Evolutionary conservation across 2,888 invertebrate species (phyloP).

Genomic region (Apodemia hepburni): DNA sequence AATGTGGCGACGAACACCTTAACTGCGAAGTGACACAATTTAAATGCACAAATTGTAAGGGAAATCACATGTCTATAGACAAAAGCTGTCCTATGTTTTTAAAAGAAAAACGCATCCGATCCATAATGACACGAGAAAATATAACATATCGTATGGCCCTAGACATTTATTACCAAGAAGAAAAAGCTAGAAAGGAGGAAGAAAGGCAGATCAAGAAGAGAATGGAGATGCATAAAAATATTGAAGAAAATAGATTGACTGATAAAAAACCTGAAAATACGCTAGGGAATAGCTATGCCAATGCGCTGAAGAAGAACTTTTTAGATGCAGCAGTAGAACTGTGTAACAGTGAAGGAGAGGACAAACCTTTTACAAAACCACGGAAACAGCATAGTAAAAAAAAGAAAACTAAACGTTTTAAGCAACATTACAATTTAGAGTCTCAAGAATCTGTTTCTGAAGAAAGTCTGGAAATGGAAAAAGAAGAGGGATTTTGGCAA

Average conservation of each 20-base stretch:
- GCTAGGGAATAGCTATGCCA: not conserved
- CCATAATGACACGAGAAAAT: not conserved
- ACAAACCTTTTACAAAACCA: not conserved
- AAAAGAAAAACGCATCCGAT: not conserved
- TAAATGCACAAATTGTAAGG: not conserved
- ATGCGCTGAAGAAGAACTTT: not conserved
- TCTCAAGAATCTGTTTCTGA: too few species aligned
- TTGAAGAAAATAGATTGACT: not conserved
- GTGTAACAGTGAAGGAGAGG: too few species aligned
- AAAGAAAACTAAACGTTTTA: not conserved
- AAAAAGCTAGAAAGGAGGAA: not conserved
- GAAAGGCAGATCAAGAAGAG: not conserved
- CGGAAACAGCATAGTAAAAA: not conserved
- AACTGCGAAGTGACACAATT: conserved; percentile 10
- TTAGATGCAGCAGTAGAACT: too few species aligned
- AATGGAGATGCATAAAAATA: not conserved
- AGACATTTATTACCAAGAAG: not conserved
- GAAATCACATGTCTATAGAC: not conserved
- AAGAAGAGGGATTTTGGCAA: too few species aligned
- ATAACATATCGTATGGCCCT: not conserved
- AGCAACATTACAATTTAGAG: not conserved
- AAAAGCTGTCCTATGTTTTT: not conserved
- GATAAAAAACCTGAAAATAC: not conserved
- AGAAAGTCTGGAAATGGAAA: too few species aligned
- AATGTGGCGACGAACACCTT: conserved; percentile 4